phyloP scores from a whole-genome alignment of 2,797 vertebrate species.

The Betta splendens region DNA sequence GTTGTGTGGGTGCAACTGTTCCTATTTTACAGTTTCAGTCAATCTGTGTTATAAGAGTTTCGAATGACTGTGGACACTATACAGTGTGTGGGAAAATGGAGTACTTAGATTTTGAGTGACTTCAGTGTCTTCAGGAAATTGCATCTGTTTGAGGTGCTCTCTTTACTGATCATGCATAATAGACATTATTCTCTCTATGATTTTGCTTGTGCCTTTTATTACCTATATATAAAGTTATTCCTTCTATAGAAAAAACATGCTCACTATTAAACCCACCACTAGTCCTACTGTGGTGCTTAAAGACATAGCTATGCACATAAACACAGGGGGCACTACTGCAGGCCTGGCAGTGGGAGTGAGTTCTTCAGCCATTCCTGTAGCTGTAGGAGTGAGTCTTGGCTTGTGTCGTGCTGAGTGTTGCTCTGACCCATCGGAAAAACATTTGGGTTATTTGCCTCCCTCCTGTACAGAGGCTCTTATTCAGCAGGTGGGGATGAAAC shows the following conservation, averaged over 20 bases:
- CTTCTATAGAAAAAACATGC: constrained; percentile 8
- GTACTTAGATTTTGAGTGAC: background rate
- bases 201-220: background rate
- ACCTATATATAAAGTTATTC: background rate
- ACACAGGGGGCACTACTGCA: constrained; percentile 33
- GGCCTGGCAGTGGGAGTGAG: constrained; percentile 63
- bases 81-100: background rate
- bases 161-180: background rate
- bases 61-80: background rate
- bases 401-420: constrained; percentile 62
- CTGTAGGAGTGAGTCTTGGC: constrained; percentile 72
- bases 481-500: constrained; percentile 60
- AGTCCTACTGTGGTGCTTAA: constrained; percentile 26
- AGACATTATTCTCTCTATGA: background rate
- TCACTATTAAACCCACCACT: constrained; percentile 5
- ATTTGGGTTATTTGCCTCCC: constrained; percentile 62
- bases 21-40: background rate
- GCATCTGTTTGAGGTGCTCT: background rate
- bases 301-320: constrained; percentile 7
- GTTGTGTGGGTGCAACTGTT: background rate
- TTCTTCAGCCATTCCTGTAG: constrained; percentile 77
- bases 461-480: constrained; percentile 34
- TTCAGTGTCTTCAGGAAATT: background rate
- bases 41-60: background rate
- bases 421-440: constrained; percentile 64